phyloP scores from a whole-genome alignment of 2,797 vertebrate species.

The Chelmon rostratus region DNA sequence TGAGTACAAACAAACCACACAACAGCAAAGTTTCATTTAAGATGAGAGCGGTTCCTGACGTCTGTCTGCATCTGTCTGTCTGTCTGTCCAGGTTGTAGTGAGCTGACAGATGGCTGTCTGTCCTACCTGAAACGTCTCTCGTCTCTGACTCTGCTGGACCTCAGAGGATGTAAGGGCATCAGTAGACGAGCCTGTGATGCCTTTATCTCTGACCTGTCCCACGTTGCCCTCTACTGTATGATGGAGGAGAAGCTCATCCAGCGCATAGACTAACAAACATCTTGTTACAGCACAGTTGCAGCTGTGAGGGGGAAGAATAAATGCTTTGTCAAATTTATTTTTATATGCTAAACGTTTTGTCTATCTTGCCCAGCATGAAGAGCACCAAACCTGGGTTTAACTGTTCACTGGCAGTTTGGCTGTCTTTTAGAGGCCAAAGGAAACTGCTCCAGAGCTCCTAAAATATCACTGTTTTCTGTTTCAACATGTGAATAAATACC shows the following conservation, averaged over 20 bases:
- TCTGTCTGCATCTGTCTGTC: not conserved
- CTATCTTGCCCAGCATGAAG: not conserved
- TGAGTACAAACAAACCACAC: not conserved
- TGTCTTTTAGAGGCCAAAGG: not conserved
- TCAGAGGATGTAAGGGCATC: constrained; percentile 93
- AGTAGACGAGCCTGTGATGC: constrained; percentile 92
- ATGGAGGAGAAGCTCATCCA: constrained; percentile 98
- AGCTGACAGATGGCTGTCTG: constrained; percentile 94
- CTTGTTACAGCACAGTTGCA: not conserved
- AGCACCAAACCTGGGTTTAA: not conserved
- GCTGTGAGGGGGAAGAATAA: not conserved
- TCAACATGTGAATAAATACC: not conserved
- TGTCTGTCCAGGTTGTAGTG: constrained; percentile 90
- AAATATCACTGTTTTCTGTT: not conserved
- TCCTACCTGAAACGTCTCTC: constrained; percentile 92
- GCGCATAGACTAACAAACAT: constrained; percentile 85
- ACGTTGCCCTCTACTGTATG: constrained; percentile 94
- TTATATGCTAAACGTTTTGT: not conserved
- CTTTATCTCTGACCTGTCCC: constrained; percentile 97
- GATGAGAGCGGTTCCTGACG: not conserved
- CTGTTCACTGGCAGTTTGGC: too few species aligned
- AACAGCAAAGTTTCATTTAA: not conserved
- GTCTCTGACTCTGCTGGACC: constrained; percentile 92
- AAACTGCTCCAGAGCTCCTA: not conserved
- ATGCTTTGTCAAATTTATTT: not conserved